Percentiles rank a stretch among this genome's conserved stretches.
These are phyloP conservation scores for Galerucella pusilla DNA, from an alignment of 2,888 invertebrate species.

Conservation along the genomic window DNA sequence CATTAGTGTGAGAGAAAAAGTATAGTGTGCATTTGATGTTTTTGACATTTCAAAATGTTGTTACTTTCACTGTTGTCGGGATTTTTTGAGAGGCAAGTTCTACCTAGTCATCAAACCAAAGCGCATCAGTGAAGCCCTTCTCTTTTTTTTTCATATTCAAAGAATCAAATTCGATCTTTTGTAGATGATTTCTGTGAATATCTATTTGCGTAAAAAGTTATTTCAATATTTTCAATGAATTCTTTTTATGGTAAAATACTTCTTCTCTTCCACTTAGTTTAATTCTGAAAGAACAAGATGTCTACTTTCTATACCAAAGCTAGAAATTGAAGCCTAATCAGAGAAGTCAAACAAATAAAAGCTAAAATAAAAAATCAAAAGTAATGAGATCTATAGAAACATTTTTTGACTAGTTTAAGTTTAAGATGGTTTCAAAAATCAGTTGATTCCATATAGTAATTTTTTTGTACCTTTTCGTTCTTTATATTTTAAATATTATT, in stretches of 20 bases:
- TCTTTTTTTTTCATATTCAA: no score
- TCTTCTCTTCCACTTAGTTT: not conserved
- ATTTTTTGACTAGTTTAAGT: conserved; percentile 29
- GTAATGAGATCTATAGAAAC: conserved; percentile 40
- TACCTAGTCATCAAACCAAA: no score
- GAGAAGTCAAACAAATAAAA: conserved; percentile 24
- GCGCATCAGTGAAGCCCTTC: no score
- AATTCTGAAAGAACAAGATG: conserved; percentile 23
- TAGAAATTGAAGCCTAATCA: conserved; percentile 15
- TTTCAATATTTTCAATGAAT: not conserved
- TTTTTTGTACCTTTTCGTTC: not conserved
- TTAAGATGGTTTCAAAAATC: conserved; percentile 29
- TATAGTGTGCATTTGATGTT: not conserved
- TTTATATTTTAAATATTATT: not conserved
- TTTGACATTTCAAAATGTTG: no score
- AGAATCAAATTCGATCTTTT: no score
- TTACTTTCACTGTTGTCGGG: no score
- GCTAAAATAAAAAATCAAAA: conserved; percentile 32
- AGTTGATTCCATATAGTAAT: not conserved
- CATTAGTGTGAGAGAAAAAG: conserved; percentile 1
- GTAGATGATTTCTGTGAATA: no score
- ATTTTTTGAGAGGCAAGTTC: no score
- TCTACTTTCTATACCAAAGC: conserved; percentile 19
- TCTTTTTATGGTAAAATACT: conserved; percentile 2
- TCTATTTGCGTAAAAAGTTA: no score